Base-by-base conservation (phyloP, 2,113 vertebrate genomes). In the Xiphias gladius region DNA sequence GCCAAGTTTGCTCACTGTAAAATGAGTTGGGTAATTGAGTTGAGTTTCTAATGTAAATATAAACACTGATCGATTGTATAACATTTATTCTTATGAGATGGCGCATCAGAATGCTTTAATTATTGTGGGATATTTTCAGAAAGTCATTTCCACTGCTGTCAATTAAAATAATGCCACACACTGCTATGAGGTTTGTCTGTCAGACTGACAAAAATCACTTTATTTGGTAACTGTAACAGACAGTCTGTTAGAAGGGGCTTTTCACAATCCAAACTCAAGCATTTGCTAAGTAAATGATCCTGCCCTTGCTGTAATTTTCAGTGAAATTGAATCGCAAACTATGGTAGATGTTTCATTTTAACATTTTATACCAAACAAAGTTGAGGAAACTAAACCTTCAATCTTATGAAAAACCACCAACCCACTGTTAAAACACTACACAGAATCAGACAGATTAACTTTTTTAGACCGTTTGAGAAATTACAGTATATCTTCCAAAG, bases 111-210 rank as follows among this genome's bases (percentile, higher is more conserved):
- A 20, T 39, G 17, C 55, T 28, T 6, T 19, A 67, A 13, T 62
- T 54, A 46, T 67, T 63, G 57, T 54, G 28, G 37, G 62, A 83
- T 75, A 73, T 79, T 83, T 80, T 69, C 37, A 46, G 71, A 59
- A 87, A 73, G 63, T 73, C 7, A 85, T 79, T 83, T 81, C 39
- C 64, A 30, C 41, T 24, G 22, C 73, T 85, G 84, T 75, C 79
- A 32, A 13, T 86, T 43, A 69, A 2, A 43, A 12, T 76, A n/a
- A 80, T 58, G 35, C 13, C 26, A 32, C 26, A n/a, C 39, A 12
- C 19, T 14, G 1, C 54, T 69, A 9, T 55, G 54, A 55, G n/a
- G 54, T 55, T 26, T 54, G 22, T 24, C 20, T 55, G 52, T 55
- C 76, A 48, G n/a, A 37, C 2, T 4, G 35, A 30, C 50, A 43